Base-by-base conservation (phyloP, 2,113 vertebrate species). In the Poeciliopsis occidentalis region DNA sequence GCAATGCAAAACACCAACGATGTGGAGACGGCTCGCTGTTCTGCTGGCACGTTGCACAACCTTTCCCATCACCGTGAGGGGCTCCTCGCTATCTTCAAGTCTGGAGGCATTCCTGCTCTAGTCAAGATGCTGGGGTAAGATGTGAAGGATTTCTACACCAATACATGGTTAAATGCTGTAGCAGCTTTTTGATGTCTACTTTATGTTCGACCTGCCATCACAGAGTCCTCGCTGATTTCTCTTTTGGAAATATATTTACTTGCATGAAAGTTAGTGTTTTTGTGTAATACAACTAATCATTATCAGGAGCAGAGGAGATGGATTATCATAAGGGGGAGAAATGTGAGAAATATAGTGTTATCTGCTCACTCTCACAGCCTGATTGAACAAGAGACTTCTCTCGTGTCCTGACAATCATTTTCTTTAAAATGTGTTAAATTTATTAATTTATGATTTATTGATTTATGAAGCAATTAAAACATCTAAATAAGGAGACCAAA, bases 1-100 rank as follows among this genome's bases (percentile, higher is more conserved):
- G 98, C 98, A 90, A 99, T 99, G 97, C 98, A 99, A 86, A 99
- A 98, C 67, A 99, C 97, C 4, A 96, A 94, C 0, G 98, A 99
- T 0, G 96, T 99, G 83, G 98, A 99, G 88, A 99, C 98, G 0
- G 98, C 98, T 8, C 97, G 98, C 41, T 99, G 98, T 80, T 98
- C 98, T 24, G 97, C 98, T 12, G 98, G 98, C 2, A 99, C 98
- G 3, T 91, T 99, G 79, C 98, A 99, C 93, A 99, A 99, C 71
- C 96, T 99, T 12, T 99, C 98, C 7, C 98, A 99, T 88, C 98
- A 99, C 71, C 96, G 98, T 15, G 97, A 99, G 88, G 98, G 98
- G 64, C 93, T 99, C 78, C 78, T 99, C 78, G 98, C 98, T 26
- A 99, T 99, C 92, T 99, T 99, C 89, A 99, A 99, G 88, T 99